Percentiles rank a stretch among this genome's conserved stretches.
phyloP scores from a whole-genome alignment of 2,888 invertebrate genomes.

The Cristatella mucedo region DNA sequence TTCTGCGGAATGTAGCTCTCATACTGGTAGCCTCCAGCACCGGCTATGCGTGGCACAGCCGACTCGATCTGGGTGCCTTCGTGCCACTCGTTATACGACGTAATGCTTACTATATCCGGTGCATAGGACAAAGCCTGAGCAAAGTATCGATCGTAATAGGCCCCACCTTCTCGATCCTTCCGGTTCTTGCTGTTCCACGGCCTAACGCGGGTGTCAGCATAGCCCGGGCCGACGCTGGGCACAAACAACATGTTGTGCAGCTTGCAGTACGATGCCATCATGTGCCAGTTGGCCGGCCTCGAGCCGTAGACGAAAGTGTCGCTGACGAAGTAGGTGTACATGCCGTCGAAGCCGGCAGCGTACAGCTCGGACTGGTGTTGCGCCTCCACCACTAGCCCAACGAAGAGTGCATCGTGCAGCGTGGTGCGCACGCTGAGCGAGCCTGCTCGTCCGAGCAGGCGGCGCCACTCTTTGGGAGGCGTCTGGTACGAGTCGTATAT shows the following conservation, averaged over 20 bases:
- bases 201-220: constrained; percentile 48
- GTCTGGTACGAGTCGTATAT: constrained; percentile 50
- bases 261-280: constrained; percentile 18
- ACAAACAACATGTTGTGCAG: constrained; percentile 41
- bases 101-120: constrained; percentile 48
- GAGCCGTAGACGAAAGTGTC: constrained; percentile 52
- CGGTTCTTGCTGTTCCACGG: constrained; percentile 47
- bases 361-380: constrained; percentile 39
- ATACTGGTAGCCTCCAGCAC: too few species aligned
- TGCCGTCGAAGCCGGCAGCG: constrained; percentile 43
- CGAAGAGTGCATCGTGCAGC: constrained; percentile 45
- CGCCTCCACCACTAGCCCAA: constrained; percentile 46
- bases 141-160: constrained; percentile 51
- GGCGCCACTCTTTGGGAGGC: constrained; percentile 43
- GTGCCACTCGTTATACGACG: constrained; percentile 59
- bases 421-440: constrained; percentile 43
- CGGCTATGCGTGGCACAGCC: constrained; percentile 41
- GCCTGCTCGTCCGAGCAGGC: constrained; percentile 30
- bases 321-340: constrained; percentile 51
- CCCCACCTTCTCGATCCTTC: constrained; percentile 44
- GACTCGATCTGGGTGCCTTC: constrained; percentile 60
- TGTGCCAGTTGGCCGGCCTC: constrained; percentile 36
- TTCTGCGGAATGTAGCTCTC: too few species aligned
- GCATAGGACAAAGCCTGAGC: constrained; percentile 46
- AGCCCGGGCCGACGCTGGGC: constrained; percentile 55